Conservation (phyloP, 2,888 invertebrate genomes). For the Chrysolina haemoptera region DNA sequence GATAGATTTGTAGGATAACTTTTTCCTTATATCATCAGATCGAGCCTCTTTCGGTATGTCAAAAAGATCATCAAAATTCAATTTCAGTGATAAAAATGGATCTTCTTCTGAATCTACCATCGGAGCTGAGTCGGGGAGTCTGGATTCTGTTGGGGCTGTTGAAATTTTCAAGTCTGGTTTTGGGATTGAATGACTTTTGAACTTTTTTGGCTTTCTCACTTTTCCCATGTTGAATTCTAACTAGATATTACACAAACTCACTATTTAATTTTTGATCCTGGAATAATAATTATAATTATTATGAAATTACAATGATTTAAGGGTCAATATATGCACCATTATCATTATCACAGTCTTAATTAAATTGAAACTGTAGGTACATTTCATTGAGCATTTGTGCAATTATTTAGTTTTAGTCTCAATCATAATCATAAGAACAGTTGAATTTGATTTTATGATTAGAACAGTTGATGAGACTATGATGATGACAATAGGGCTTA, state of each 20-base stretch:
- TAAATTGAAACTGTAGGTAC: no score
- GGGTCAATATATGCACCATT: no score
- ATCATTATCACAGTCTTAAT: no score
- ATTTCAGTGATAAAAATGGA: slow-evolving; percentile 5
- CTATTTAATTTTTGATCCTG: no score
- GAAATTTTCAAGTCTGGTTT: background rate
- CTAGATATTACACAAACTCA: background rate
- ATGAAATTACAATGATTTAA: no score
- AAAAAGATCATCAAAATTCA: slow-evolving; percentile 9
- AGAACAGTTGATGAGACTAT: no score
- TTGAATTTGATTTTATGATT: no score
- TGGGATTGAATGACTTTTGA: background rate
- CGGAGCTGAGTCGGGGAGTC: background rate
- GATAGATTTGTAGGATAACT: slow-evolving; percentile 61
- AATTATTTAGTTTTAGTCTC: no score
- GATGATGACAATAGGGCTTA: no score
- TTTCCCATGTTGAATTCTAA: slow-evolving; percentile 43
- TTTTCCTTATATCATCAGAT: slow-evolving; percentile 58
- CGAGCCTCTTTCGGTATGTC: background rate
- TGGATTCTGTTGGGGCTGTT: background rate
- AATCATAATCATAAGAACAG: no score
- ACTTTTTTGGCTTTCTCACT: slow-evolving; percentile 30
- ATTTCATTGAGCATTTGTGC: no score
- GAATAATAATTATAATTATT: no score
- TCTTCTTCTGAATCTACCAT: background rate